A percentile compares a stretch with the other conserved stretches of the same genome.
Conservation (phyloP, 2,113 vertebrate genomes). For the Paedocypris sp. region DNA sequence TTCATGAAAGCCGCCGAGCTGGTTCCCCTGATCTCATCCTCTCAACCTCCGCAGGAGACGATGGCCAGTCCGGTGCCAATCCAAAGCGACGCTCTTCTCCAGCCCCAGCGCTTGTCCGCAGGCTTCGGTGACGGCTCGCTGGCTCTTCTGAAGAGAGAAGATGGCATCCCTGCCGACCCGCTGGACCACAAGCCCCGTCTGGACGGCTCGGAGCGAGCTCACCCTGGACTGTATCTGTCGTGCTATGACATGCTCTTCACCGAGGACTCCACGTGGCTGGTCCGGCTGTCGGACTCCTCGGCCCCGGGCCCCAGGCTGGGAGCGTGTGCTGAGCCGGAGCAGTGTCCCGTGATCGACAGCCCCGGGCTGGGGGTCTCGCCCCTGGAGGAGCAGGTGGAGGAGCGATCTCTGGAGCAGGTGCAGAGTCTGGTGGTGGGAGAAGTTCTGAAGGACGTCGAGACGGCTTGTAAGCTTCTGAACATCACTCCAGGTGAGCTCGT, state of each 20-base stretch:
- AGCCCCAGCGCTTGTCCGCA: slow-evolving; percentile 28
- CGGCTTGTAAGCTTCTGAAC: slow-evolving; percentile 90
- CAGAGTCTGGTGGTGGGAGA: slow-evolving; percentile 95
- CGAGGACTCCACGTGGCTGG: slow-evolving; percentile 64
- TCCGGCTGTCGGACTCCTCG: slow-evolving; percentile 56
- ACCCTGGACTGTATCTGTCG: slow-evolving; percentile 72
- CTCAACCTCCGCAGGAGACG: slow-evolving; percentile 35
- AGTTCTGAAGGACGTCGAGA: slow-evolving; percentile 95
- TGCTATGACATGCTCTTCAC: slow-evolving; percentile 83
- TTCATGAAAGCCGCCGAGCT: no score
- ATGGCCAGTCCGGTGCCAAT: slow-evolving; percentile 69
- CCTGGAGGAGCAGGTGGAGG: slow-evolving; percentile 75
- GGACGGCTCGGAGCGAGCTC: slow-evolving; percentile 59
- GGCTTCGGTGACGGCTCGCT: slow-evolving; percentile 56
- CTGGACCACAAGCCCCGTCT: slow-evolving; percentile 52
- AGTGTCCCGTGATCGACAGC: slow-evolving; percentile 92
- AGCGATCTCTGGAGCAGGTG: slow-evolving; percentile 89
- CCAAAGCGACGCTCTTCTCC: slow-evolving; percentile 44
- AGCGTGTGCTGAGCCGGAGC: slow-evolving; percentile 70
- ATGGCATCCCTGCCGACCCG: slow-evolving; percentile 43
- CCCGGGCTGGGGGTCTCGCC: slow-evolving; percentile 62
- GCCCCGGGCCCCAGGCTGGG: slow-evolving; percentile 37
- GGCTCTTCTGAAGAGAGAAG: slow-evolving; percentile 54
- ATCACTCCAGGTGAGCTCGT: slow-evolving; percentile 73
- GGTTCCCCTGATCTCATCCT: background rate